These are phyloP conservation scores for Rhabdophis nuchalis DNA, from an alignment of 2,797 vertebrate genomes.

Conservation along the genomic window DNA sequence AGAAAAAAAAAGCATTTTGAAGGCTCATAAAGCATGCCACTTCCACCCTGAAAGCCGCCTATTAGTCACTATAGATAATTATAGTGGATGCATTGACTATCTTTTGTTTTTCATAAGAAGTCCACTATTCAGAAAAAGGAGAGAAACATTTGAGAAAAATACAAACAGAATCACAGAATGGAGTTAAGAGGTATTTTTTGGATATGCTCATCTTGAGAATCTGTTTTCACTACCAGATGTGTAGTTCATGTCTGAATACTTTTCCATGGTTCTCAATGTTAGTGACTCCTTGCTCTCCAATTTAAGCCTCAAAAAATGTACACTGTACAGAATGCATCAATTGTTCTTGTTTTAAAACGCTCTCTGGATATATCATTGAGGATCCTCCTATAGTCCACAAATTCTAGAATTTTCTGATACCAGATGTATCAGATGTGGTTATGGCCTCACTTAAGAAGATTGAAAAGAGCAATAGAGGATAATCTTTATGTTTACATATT, in stretches of 20 bases:
- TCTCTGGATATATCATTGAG: not conserved
- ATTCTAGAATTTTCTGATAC: not conserved
- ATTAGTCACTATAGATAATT: not conserved
- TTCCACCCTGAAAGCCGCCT: not conserved
- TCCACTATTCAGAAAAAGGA: not conserved
- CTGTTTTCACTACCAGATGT: not conserved
- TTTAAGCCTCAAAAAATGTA: not conserved
- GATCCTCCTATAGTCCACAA: not conserved
- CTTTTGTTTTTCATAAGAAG: not conserved
- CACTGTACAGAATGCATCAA: not conserved
- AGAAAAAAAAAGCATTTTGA: not conserved
- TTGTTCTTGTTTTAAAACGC: not conserved
- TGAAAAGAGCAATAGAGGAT: not conserved
- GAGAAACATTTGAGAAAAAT: not conserved
- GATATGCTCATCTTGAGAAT: not conserved
- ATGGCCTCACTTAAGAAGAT: not conserved
- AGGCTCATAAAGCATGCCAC: not conserved
- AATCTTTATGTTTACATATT: not conserved
- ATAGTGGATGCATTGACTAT: not conserved
- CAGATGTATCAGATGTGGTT: not conserved
- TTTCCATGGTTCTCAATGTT: not conserved
- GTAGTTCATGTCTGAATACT: not conserved
- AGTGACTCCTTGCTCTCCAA: not conserved
- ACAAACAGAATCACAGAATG: not conserved
- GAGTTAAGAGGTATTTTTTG: not conserved